Conservation (phyloP, 2,888 invertebrate species). For the Caenorhabditis sp. region DNA sequence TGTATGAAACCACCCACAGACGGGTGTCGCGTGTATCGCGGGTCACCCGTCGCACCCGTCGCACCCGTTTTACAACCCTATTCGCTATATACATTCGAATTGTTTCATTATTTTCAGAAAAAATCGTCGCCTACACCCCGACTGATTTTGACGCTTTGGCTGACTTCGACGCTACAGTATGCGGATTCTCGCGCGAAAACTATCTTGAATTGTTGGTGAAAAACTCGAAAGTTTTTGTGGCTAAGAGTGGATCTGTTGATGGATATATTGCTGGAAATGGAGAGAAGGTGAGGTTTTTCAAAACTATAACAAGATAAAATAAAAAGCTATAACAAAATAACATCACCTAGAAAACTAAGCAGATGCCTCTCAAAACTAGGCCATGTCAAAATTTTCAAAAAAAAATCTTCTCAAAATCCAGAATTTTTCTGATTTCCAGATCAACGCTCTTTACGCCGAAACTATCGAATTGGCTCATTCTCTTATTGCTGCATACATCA, state of each 20-base stretch:
- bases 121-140: slow-evolving; percentile 39
- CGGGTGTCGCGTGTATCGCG: no score
- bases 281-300: slow-evolving; percentile 6
- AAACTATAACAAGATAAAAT: no score
- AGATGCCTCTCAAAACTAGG: no score
- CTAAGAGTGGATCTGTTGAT: slow-evolving; percentile 41
- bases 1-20: no score
- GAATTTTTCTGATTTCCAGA: slow-evolving; percentile 8
- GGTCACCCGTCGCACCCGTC: no score
- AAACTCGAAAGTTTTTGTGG: slow-evolving; percentile 35
- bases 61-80: no score
- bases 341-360: no score
- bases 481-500: slow-evolving; percentile 56
- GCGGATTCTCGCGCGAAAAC: slow-evolving; percentile 49
- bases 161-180: slow-evolving; percentile 62
- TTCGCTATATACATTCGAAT: no score
- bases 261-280: slow-evolving; percentile 45
- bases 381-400: no score
- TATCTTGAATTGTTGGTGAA: slow-evolving; percentile 34
- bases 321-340: no score
- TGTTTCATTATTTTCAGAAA: slow-evolving; percentile 41
- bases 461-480: slow-evolving; percentile 60
- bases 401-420: no score
- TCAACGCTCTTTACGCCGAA: slow-evolving; percentile 64
- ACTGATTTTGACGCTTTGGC: slow-evolving; percentile 51